Conservation (phyloP, 30 jellyfish, hydroid and myxozoan genomes). For the Cassiopea xamachana region DNA sequence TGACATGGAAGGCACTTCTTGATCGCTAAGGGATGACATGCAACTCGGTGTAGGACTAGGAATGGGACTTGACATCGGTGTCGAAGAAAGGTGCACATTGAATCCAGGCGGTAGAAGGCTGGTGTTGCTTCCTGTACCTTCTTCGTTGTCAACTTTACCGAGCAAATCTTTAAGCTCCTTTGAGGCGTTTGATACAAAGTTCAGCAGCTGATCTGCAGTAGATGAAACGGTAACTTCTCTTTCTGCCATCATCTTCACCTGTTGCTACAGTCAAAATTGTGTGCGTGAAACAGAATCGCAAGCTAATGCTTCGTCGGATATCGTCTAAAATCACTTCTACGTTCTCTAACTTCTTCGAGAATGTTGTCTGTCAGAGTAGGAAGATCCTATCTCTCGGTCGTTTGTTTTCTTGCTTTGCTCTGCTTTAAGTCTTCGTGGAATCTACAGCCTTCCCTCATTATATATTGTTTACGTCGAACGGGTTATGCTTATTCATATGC, state of each 20-base stretch:
- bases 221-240: conserved; percentile 3
- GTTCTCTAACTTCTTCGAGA: background rate
- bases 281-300: background rate
- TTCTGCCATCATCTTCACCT: conserved; percentile 52
- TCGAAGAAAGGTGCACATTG: conserved; percentile 20
- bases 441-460: conserved; percentile 32
- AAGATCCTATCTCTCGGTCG: conserved; percentile 2
- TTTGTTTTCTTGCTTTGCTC: conserved; percentile 2
- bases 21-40: conserved; percentile 65
- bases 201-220: conserved; percentile 46
- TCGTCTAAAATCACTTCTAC: background rate
- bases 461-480: conserved; percentile 21
- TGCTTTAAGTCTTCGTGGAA: conserved; percentile 46
- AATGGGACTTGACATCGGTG: conserved; percentile 59
- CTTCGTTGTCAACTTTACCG: conserved; percentile 50
- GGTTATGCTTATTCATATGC: conserved; percentile 72
- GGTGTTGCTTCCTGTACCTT: conserved; percentile 3
- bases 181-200: conserved; percentile 70
- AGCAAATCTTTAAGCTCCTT: conserved; percentile 69
- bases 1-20: conserved; percentile 77
- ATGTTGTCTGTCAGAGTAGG: background rate
- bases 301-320: background rate
- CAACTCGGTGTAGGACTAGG: conserved; percentile 77
- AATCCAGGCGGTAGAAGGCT: conserved; percentile 8
- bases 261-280: background rate